Conservation (phyloP, 2,113 vertebrate species). For the Polyodon spathula region DNA sequence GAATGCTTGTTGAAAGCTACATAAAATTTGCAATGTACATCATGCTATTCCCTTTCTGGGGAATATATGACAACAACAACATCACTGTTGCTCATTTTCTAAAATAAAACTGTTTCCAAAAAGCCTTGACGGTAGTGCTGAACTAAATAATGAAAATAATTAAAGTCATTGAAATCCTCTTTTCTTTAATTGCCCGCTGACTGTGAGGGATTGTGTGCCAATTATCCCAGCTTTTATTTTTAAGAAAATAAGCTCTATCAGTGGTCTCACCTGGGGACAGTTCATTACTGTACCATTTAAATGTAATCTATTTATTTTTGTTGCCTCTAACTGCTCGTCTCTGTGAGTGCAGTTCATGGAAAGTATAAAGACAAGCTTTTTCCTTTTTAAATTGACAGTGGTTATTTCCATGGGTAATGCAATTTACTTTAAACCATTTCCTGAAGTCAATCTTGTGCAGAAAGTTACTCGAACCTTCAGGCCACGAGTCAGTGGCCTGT, state of each 20-base stretch:
- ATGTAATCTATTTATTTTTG: constrained; percentile 25
- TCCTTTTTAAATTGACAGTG: too few relatives aligned
- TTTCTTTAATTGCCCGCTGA: constrained; percentile 38
- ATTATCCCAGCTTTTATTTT: constrained; percentile 53
- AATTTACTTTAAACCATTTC: too few relatives aligned
- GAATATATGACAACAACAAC: too few relatives aligned
- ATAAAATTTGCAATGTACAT: too few relatives aligned
- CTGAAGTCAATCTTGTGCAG: too few relatives aligned
- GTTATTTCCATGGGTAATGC: too few relatives aligned
- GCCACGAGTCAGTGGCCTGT: too few relatives aligned
- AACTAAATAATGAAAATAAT: constrained; percentile 45
- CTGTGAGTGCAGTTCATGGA: constrained; percentile 36
- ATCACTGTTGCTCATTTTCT: not conserved
- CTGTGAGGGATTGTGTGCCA: constrained; percentile 43
- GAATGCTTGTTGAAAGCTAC: too few relatives aligned
- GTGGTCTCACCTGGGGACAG: constrained; percentile 27
- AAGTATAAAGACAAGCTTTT: constrained; percentile 3
- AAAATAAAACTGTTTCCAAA: constrained; percentile 38
- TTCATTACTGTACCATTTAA: constrained; percentile 54
- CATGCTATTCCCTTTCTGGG: too few relatives aligned
- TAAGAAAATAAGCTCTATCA: constrained; percentile 35
- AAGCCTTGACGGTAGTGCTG: constrained; percentile 29
- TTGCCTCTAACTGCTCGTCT: constrained; percentile 36
- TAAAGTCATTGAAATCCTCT: constrained; percentile 40
- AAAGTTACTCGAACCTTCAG: too few relatives aligned